phyloP scores from a whole-genome alignment of 2,797 vertebrate genomes.

The Chrysocyon brachyurus region DNA sequence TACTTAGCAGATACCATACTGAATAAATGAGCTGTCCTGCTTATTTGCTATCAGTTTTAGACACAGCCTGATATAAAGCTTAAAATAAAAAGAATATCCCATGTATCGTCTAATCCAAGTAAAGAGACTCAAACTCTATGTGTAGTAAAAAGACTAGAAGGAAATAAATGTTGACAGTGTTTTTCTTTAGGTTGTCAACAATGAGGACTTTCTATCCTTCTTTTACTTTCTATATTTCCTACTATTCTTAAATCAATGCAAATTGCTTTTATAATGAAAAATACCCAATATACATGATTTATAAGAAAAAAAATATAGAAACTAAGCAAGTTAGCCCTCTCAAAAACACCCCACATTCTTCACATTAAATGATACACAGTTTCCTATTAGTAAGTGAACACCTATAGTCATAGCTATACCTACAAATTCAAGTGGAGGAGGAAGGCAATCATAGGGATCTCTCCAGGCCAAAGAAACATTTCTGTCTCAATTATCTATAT shows the following conservation, averaged over 20 bases:
- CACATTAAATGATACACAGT: constrained; percentile 45
- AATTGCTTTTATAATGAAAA: constrained; percentile 73
- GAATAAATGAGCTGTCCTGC: not conserved
- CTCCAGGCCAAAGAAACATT: constrained; percentile 73
- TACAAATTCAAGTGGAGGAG: not conserved
- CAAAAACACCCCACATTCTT: constrained; percentile 36
- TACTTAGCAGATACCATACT: not conserved
- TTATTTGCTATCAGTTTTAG: not conserved
- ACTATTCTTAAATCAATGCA: constrained; percentile 55
- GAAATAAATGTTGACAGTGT: not conserved
- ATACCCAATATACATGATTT: constrained; percentile 61
- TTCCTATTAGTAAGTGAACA: constrained; percentile 60
- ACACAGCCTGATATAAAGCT: not conserved
- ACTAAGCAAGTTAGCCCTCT: constrained; percentile 50
- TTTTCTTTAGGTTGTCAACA: not conserved
- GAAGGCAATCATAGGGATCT: constrained; percentile 62
- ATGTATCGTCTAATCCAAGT: not conserved
- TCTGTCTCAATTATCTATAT: constrained; percentile 79
- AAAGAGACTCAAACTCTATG: not conserved
- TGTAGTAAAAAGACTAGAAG: not conserved
- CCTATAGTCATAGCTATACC: not conserved
- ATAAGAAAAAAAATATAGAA: constrained; percentile 54
- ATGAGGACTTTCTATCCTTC: constrained; percentile 27
- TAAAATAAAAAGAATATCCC: not conserved
- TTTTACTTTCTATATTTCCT: constrained; percentile 30